These are phyloP conservation scores for Drosophila quasianomalipes DNA, from an alignment of 2,888 invertebrate species.

Conservation along the genomic window DNA sequence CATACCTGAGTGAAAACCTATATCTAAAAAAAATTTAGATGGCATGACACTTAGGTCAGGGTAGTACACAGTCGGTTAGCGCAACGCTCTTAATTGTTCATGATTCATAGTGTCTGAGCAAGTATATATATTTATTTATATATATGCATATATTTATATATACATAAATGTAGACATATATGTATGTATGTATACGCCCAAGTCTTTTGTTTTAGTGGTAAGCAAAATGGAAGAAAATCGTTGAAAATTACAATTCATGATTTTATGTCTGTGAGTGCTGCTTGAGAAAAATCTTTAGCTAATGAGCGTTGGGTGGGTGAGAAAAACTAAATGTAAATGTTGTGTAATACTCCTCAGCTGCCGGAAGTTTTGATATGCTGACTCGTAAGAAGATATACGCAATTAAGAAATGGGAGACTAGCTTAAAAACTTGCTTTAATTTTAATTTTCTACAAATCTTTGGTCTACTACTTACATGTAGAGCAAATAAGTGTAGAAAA, in stretches of 20 bases:
- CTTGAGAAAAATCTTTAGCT: constrained; percentile 44
- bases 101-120: constrained; percentile 40
- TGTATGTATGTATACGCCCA: constrained; percentile 5
- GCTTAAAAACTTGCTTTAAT: not conserved
- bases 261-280: constrained; percentile 11
- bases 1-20: not conserved
- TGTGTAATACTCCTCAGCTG: constrained; percentile 40
- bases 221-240: constrained; percentile 18
- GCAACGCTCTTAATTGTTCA: constrained; percentile 6
- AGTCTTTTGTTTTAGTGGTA: constrained; percentile 59
- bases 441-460: not conserved
- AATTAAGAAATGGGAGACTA: constrained; percentile 19
- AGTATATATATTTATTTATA: constrained; percentile 5
- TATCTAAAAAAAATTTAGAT: not conserved
- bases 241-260: constrained; percentile 42
- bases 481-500: not conserved
- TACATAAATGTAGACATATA: constrained; percentile 1
- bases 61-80: not conserved
- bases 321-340: constrained; percentile 41
- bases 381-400: constrained; percentile 13
- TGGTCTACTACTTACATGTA: not conserved
- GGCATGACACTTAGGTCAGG: not conserved
- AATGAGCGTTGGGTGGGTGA: constrained; percentile 39
- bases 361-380: constrained; percentile 47
- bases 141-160: constrained; percentile 9